Evolutionary conservation across 2,888 invertebrate species (phyloP).

Genomic region (Eumacrocentrus americanus): DNA sequence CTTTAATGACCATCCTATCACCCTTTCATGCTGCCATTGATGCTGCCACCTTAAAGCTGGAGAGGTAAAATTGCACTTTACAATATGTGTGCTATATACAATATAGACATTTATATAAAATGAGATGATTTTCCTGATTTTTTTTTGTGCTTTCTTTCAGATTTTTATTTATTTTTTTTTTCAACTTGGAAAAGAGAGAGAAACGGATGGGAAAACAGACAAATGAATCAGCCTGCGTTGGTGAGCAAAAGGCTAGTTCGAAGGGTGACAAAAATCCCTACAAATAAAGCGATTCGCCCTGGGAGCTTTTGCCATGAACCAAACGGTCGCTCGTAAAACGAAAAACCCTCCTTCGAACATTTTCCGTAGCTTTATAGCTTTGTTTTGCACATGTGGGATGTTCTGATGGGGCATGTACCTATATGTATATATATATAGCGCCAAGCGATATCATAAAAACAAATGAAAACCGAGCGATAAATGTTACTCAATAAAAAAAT

Average conservation of each 20-base stretch:
- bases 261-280: slow-evolving; percentile 19
- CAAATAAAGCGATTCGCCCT: slow-evolving; percentile 23
- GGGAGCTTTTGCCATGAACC: slow-evolving; percentile 31
- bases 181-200: no score
- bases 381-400: slow-evolving; percentile 33
- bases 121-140: no score
- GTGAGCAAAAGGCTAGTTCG: not conserved
- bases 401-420: slow-evolving; percentile 11
- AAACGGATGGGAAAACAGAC: not conserved
- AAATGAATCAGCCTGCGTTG: slow-evolving; percentile 16
- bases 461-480: slow-evolving; percentile 35
- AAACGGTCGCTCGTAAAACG: slow-evolving; percentile 35
- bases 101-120: no score
- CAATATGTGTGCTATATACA: no score
- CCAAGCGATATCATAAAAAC: slow-evolving; percentile 31
- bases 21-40: no score
- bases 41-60: no score
- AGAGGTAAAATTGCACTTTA: no score
- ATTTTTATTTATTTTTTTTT: slow-evolving; percentile 1
- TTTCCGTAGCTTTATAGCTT: slow-evolving; percentile 33
- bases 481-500: slow-evolving; percentile 7
- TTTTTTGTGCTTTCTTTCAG: not conserved
- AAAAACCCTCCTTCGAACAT: slow-evolving; percentile 27
- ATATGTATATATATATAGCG: not conserved
- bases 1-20: no score